Percentiles rank a stretch among this genome's conserved stretches.
These are phyloP conservation scores for Salvelinus sp. DNA, from an alignment of 2,113 vertebrate genomes.

Conservation along the genomic window DNA sequence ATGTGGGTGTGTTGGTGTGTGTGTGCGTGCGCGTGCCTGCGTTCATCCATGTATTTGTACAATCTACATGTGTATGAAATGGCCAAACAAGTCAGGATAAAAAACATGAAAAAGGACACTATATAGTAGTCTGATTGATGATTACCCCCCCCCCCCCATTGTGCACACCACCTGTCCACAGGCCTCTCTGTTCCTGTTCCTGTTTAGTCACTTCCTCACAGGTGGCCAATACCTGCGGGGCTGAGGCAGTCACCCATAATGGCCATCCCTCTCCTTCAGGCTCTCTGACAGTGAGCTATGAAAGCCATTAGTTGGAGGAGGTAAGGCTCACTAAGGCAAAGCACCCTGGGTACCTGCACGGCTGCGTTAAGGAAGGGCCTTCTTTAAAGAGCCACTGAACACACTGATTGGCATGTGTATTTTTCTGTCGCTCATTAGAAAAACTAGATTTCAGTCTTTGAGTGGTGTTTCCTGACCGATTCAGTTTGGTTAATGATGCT, in stretches of 20 bases:
- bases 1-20: no score
- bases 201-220: slow-evolving; percentile 2
- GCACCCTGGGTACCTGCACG: background rate
- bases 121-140: no score
- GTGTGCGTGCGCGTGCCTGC: no score
- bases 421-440: no score
- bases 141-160: background rate
- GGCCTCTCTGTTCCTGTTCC: background rate
- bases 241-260: slow-evolving; percentile 16
- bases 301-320: slow-evolving; percentile 30
- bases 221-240: background rate
- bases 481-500: no score
- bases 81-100: no score
- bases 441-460: no score
- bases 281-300: slow-evolving; percentile 19
- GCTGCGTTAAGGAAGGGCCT: background rate
- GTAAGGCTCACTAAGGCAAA: background rate
- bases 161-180: slow-evolving; percentile 4
- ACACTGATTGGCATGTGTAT: no score
- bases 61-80: no score
- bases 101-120: no score
- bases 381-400: background rate
- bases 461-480: no score
- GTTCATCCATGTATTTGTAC: no score
- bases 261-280: slow-evolving; percentile 14